Conservation (phyloP, 2,888 invertebrate species). For the Calliphora vomitoria region DNA sequence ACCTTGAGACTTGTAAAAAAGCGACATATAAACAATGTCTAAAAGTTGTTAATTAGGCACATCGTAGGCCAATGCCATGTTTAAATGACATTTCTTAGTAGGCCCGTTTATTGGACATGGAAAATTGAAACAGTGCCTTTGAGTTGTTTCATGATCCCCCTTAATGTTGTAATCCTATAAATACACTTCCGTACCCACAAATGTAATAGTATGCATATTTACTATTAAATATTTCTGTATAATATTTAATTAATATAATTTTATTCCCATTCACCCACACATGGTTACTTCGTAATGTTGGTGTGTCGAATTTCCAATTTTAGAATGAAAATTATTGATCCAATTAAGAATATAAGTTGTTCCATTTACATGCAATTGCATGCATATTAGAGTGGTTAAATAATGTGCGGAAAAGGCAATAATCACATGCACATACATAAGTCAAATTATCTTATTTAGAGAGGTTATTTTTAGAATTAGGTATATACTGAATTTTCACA, state of each 20-base stretch:
- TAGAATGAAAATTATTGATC: constrained; percentile 23
- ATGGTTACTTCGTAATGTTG: background rate
- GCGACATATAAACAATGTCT: too few species aligned
- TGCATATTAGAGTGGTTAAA: background rate
- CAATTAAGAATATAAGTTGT: constrained; percentile 35
- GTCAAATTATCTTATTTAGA: too few species aligned
- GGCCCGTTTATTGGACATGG: too few species aligned
- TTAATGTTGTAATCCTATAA: background rate
- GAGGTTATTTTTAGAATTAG: too few species aligned
- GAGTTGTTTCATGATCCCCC: background rate
- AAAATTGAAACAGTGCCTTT: too few species aligned
- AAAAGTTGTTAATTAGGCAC: too few species aligned
- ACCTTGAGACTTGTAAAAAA: too few species aligned
- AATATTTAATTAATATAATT: constrained; percentile 55
- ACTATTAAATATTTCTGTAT: constrained; percentile 27
- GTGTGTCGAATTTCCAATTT: constrained; percentile 2
- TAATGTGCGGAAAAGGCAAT: too few species aligned
- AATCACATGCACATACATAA: too few species aligned
- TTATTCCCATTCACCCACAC: constrained; percentile 6
- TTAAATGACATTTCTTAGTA: too few species aligned
- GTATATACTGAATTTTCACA: too few species aligned
- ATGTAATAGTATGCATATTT: background rate
- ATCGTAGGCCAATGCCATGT: too few species aligned
- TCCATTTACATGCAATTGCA: background rate
- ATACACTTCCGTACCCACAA: background rate